Evolutionary conservation across 1,140 invertebrate species (phyloP).

Genomic region (Octopus bimaculoides): DNA sequence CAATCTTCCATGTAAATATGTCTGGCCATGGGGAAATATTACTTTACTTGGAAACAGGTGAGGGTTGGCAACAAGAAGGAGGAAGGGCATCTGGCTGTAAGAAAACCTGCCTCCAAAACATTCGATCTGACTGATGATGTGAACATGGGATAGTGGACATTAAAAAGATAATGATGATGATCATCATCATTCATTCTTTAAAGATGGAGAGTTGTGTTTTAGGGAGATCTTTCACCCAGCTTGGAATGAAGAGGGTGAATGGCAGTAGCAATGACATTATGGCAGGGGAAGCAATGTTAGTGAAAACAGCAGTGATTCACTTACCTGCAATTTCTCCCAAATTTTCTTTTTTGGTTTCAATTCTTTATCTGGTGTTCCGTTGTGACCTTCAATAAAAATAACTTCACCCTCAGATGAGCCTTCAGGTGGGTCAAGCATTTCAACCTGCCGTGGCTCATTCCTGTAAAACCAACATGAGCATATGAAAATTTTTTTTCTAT

Average conservation of each 20-base stretch:
- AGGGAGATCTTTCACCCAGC: too few relatives aligned
- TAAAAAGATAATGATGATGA: background rate
- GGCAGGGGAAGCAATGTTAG: background rate
- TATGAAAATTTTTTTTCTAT: too few relatives aligned
- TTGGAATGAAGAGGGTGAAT: background rate
- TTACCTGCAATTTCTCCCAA: constrained; percentile 54
- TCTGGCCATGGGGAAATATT: too few relatives aligned
- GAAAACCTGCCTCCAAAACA: too few relatives aligned
- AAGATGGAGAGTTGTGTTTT: background rate
- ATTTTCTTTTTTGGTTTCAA: constrained; percentile 57
- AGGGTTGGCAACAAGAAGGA: too few relatives aligned
- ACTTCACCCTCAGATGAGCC: constrained; percentile 45
- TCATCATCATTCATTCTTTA: background rate
- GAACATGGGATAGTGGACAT: background rate
- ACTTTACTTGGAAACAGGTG: too few relatives aligned
- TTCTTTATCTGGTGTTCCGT: constrained; percentile 40
- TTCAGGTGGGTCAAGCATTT: constrained; percentile 62
- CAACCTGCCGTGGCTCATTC: constrained; percentile 61
- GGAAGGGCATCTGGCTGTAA: too few relatives aligned
- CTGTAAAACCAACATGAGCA: constrained; percentile 22
- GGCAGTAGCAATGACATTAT: background rate
- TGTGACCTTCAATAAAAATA: constrained; percentile 49
- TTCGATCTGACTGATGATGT: background rate
- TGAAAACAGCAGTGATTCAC: background rate
- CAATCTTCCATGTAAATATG: too few relatives aligned